phyloP scores from a whole-genome alignment of 2,113 vertebrate species.

The Micronycteris hirsuta region DNA sequence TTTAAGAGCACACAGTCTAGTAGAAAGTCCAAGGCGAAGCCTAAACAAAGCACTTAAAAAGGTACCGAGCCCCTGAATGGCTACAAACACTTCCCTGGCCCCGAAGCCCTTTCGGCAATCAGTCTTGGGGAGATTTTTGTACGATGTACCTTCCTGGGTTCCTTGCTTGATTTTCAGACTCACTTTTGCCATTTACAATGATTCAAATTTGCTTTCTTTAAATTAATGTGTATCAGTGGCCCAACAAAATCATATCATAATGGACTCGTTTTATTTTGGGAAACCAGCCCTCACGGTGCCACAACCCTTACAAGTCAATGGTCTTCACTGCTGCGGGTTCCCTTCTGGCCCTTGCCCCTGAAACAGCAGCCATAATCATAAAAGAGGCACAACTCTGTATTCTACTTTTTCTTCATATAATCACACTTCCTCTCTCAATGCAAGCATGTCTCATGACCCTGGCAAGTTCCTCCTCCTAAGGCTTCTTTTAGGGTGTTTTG shows the following conservation, averaged over 20 bases:
- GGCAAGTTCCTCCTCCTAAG: constrained; percentile 37
- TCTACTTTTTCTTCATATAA: background rate
- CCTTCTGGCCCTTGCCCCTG: background rate
- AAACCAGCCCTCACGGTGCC: background rate
- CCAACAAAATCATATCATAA: background rate
- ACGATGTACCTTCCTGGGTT: background rate
- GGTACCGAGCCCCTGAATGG: background rate
- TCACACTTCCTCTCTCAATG: constrained; percentile 41
- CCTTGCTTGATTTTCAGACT: background rate
- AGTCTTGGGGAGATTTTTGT: background rate
- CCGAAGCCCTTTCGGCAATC: background rate
- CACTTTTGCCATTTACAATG: background rate
- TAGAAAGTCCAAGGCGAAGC: background rate
- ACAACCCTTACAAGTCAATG: background rate
- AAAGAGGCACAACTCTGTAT: constrained; percentile 11
- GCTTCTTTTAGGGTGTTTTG: constrained; percentile 20
- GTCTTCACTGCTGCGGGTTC: background rate
- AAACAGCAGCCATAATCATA: background rate
- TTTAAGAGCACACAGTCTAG: background rate
- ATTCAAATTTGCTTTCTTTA: background rate
- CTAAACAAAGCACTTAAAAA: background rate
- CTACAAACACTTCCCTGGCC: background rate
- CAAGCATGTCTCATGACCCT: constrained; percentile 32
- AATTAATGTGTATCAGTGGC: background rate
- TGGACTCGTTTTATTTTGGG: background rate